These are phyloP conservation scores for Vombatus ursinus DNA, from an alignment of 2,113 vertebrate species.

Conservation along the genomic window DNA sequence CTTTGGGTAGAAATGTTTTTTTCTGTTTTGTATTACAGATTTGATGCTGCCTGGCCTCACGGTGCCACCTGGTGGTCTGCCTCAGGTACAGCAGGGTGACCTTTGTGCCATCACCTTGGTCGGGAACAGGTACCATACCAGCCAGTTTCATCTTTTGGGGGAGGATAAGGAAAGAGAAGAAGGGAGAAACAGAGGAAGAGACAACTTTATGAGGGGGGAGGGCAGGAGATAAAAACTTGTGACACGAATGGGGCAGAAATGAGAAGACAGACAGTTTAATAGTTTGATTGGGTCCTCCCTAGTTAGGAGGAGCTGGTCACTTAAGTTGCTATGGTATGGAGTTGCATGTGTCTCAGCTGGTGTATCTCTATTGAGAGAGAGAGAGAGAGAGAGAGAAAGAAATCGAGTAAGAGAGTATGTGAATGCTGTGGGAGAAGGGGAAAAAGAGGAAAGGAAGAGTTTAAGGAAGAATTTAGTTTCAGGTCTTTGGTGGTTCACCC, in stretches of 20 bases:
- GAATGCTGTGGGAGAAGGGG: background rate
- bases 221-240: background rate
- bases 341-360: background rate
- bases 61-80: constrained; percentile 90
- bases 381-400: no score
- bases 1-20: constrained; percentile 29
- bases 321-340: background rate
- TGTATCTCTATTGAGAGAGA: background rate
- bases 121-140: constrained; percentile 88
- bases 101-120: constrained; percentile 91
- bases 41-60: constrained; percentile 97
- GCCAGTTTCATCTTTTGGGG: background rate
- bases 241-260: background rate
- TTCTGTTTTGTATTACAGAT: constrained; percentile 83
- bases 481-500: background rate
- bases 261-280: background rate
- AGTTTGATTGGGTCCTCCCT: background rate
- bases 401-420: background rate
- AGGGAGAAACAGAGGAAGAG: background rate
- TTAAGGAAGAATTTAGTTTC: background rate
- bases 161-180: background rate
- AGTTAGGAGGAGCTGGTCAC: background rate
- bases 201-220: background rate
- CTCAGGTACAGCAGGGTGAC: constrained; percentile 87
- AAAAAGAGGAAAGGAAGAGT: background rate